Base-by-base conservation (phyloP, 2,797 vertebrate species). In the Cossypha heuglini region DNA sequence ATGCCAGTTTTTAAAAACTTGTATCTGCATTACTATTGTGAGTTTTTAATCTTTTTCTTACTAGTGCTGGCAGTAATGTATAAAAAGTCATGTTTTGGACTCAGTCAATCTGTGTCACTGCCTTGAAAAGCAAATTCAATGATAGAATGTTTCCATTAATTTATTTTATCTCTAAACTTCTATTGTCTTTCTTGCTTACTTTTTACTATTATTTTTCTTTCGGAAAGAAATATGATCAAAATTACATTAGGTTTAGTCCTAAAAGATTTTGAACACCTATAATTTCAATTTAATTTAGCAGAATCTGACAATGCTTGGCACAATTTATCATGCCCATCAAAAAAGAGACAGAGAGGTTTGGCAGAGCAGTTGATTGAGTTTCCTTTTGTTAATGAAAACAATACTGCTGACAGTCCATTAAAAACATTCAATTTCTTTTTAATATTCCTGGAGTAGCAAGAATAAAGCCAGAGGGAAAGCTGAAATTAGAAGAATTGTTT, bases 371-470 rank as follows among this genome's bases (percentile, higher is more conserved):
- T 96, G 96, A 95, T 93, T 93, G 93, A 96, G 74, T 93, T 96
- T 67, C 49, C 88, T 92, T 95, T 96, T 96, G 93, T 96, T 96
- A 96, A 90, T 73, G 80, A 93, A 96, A 96, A 96, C 88, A 96
- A 95, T 96, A 88, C 63, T 94, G 72, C 67, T 16, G 31, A 94
- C 86, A 90, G 76, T 84, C 83, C 86, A 92, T 91, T 96, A 93
- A 84, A 95, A 97, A 84, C 66, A 86, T 69, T 83, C 62, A 0
- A 55, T 93, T 95, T 84, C 51, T 85, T 93, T 96, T 92, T 79
- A 94, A 92, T 95, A 93, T 93, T 95, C 59, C 63, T 89, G 17
- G 31, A 94, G 33, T 37, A 84, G 52, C 61, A 87, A 93, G 51
- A 94, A 87, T 71, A 88, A 94, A 96, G 88, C 77, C 83, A 95